These are phyloP conservation scores for Apamea crenata DNA, from an alignment of 2,888 invertebrate genomes.

Conservation along the genomic window DNA sequence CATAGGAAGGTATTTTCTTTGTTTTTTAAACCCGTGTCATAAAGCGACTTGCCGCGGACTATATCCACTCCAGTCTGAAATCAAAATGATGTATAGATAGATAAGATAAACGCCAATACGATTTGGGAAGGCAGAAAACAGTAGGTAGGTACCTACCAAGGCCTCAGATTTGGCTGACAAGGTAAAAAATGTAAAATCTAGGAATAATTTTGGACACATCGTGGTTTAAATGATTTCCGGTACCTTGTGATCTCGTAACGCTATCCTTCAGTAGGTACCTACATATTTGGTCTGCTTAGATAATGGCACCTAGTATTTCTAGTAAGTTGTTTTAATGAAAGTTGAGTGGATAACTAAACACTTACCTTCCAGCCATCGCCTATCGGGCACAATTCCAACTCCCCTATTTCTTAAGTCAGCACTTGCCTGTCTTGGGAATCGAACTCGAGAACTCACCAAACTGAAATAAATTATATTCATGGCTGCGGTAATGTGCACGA, in stretches of 20 bases:
- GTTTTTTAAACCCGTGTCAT: too few relatives aligned
- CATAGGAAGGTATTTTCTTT: too few relatives aligned
- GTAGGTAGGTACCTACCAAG: too few relatives aligned
- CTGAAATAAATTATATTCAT: slow-evolving; percentile 48
- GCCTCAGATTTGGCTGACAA: too few relatives aligned
- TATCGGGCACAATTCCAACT: slow-evolving; percentile 38
- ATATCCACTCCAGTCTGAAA: background rate
- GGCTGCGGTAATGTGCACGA: slow-evolving; percentile 37
- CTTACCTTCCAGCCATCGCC: background rate
- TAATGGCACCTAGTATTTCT: background rate
- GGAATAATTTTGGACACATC: too few relatives aligned
- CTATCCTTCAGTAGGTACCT: background rate
- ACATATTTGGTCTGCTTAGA: background rate
- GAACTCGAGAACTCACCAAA: slow-evolving; percentile 41
- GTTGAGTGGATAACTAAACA: slow-evolving; percentile 10
- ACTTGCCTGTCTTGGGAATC: slow-evolving; percentile 43
- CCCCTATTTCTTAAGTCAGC: slow-evolving; percentile 33
- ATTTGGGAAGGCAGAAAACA: too few relatives aligned
- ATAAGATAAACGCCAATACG: too few relatives aligned
- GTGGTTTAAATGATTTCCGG: too few relatives aligned
- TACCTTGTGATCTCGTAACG: background rate
- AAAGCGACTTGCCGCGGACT: background rate
- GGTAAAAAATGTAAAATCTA: too few relatives aligned
- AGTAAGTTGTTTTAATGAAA: background rate
- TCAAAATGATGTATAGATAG: background rate